These are phyloP conservation scores for Euplagia quadripunctaria DNA, from an alignment of 2,888 invertebrate genomes.

Conservation along the genomic window DNA sequence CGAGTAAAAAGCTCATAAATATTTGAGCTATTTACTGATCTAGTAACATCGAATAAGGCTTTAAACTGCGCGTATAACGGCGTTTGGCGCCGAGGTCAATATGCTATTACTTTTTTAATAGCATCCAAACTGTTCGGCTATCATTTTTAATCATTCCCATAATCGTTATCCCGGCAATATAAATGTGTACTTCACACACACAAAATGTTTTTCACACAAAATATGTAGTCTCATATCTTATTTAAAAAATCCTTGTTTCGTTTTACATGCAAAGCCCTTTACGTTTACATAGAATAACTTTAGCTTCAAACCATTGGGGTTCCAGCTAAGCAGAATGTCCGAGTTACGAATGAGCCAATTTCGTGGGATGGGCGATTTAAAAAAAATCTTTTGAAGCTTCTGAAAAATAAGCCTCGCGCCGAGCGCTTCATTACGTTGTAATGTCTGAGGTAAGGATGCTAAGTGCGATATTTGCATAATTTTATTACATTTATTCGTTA, in stretches of 20 bases:
- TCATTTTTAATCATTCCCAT: constrained; percentile 15
- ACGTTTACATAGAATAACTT: constrained; percentile 51
- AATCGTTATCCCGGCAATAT: not conserved
- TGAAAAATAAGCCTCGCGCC: constrained; percentile 50
- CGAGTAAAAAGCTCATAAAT: not conserved
- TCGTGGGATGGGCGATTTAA: constrained; percentile 55
- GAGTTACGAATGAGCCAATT: constrained; percentile 67
- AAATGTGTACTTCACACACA: not conserved
- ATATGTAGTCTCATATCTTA: not conserved
- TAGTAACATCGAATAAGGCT: constrained; percentile 9
- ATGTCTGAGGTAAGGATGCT: constrained; percentile 39
- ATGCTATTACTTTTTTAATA: constrained; percentile 11
- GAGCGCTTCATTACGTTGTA: constrained; percentile 44
- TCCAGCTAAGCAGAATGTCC: constrained; percentile 56
- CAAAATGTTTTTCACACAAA: not conserved
- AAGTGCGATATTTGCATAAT: constrained; percentile 53
- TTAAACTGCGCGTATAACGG: constrained; percentile 9
- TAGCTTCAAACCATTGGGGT: constrained; percentile 36
- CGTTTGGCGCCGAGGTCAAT: constrained; percentile 1
- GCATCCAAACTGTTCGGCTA: constrained; percentile 13
- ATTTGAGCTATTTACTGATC: not conserved
- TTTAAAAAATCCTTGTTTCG: constrained; percentile 23
- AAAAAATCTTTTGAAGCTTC: constrained; percentile 51
- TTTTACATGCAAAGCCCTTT: constrained; percentile 36
- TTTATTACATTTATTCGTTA: constrained; percentile 38